Conservation (phyloP, 2,113 vertebrate species). For the Thamnaconus septentrionalis region DNA sequence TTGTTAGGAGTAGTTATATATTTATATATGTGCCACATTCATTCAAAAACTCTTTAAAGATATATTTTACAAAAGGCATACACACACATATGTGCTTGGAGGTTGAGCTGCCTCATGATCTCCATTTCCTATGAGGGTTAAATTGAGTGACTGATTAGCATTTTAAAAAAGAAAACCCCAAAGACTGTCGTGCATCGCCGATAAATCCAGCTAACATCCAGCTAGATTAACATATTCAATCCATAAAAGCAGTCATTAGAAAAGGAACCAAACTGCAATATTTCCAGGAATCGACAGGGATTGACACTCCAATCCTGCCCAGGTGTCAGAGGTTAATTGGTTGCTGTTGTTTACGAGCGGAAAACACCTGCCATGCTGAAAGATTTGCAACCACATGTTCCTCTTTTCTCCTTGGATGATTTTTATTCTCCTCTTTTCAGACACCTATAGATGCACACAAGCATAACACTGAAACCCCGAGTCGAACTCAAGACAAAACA, state of each 20-base stretch:
- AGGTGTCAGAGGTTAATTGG: slow-evolving; percentile 62
- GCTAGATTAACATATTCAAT: slow-evolving; percentile 49
- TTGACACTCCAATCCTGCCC: slow-evolving; percentile 48
- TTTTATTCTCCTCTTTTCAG: slow-evolving; percentile 28
- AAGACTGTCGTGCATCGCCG: slow-evolving; percentile 10
- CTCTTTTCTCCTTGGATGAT: slow-evolving; percentile 19
- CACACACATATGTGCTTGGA: no score
- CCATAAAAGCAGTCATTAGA: slow-evolving; percentile 38
- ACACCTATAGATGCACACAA: slow-evolving; percentile 4
- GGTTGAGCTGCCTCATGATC: no score
- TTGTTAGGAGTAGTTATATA: no score
- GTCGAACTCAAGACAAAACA: slow-evolving; percentile 3
- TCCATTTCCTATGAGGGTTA: no score
- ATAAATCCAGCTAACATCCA: slow-evolving; percentile 28
- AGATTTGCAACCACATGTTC: slow-evolving; percentile 37
- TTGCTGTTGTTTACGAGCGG: slow-evolving; percentile 55
- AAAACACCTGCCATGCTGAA: slow-evolving; percentile 31
- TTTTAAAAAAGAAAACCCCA: slow-evolving; percentile 41
- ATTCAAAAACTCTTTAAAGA: no score
- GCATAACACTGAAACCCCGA: neutral
- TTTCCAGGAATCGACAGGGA: slow-evolving; percentile 49
- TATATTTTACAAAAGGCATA: no score
- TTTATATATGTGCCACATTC: no score
- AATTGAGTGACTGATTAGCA: slow-evolving; percentile 30
- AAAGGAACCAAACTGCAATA: slow-evolving; percentile 47